Percentiles rank a stretch among this genome's conserved stretches.
These are phyloP conservation scores for Philereme vetulata DNA, from an alignment of 2,888 invertebrate species.

Conservation along the genomic window DNA sequence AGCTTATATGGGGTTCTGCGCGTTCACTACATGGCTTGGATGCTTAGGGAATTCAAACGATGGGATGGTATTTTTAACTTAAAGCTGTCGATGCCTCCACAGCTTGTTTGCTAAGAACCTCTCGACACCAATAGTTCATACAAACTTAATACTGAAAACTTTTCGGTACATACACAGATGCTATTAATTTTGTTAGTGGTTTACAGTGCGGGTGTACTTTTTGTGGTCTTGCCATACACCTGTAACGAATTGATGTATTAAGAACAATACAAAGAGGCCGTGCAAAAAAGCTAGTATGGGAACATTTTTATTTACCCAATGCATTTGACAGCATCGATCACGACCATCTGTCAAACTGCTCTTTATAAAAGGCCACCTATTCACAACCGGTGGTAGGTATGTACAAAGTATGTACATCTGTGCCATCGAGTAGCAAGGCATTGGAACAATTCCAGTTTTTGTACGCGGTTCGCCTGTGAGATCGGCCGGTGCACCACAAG, in stretches of 20 bases:
- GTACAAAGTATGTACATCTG: slow-evolving; percentile 34
- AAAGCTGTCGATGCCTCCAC: too few species aligned
- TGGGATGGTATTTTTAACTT: too few species aligned
- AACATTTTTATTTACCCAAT: slow-evolving; percentile 12
- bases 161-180: too few species aligned
- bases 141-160: too few species aligned
- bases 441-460: slow-evolving; percentile 63
- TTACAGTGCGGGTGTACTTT: too few species aligned
- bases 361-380: slow-evolving; percentile 35
- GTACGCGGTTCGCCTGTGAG: slow-evolving; percentile 52
- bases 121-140: too few species aligned
- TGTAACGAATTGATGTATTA: slow-evolving; percentile 2
- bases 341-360: slow-evolving; percentile 29
- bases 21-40: too few species aligned
- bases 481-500: slow-evolving; percentile 64
- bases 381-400: slow-evolving; percentile 25
- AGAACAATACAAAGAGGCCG: slow-evolving; percentile 2
- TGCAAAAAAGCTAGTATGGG: slow-evolving; percentile 1
- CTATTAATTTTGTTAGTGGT: too few species aligned
- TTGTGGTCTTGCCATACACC: background rate
- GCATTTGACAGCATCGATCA: slow-evolving; percentile 32
- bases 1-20: too few species aligned
- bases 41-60: too few species aligned
- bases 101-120: too few species aligned
- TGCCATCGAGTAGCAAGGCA: slow-evolving; percentile 46